Evolutionary conservation across 2,113 vertebrate species (phyloP), one percentile per base, ranked within the genome.

Genomic region (Pedetes capensis): DNA sequence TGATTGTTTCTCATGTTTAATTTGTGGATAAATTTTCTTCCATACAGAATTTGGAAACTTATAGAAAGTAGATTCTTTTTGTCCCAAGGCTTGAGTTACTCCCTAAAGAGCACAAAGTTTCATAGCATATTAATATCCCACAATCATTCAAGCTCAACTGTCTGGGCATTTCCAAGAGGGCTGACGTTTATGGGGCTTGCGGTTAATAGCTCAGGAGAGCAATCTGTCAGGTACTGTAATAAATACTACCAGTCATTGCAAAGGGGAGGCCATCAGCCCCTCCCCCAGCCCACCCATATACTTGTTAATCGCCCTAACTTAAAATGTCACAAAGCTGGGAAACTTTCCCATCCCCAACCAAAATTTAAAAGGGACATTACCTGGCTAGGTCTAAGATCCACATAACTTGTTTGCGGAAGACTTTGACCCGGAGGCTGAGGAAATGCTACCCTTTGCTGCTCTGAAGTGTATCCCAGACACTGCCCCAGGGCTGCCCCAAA

Each of bases 371-470:
- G 86, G 64, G 61, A 89, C 9, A 47, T 99, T 98, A 99, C 98
- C 98, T 98, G 96, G 97, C 90, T 97, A 1, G 34, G 97, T 97
- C 97, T 97, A 95, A 98, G 97, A 86, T 98, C 95, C 94, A 78
- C 47, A 93, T 96, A 95, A 96, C 93, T 93, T 96, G 97, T 97
- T 53, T 98, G 98, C 93, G 96, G 98, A 84, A 98, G 98, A 44
- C 82, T 95, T 91, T 97, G 97, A 86, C 90, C 59, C 0, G 91
- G 98, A 92, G 94, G 96, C 55, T 95, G 96, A 97, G 97, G 98
- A 95, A 98, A 97, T 0, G 2, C 96, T 27, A 98, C 72, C 74
- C 97, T 98, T 94, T 99, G 98, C 79, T 99, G 98, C 86, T 98
- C 98, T 57, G 97, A 89, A 97, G 89, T 97, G 83, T 92, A 79